Base-by-base conservation (phyloP, 2,888 invertebrate species). In the Embidobia sp. region DNA sequence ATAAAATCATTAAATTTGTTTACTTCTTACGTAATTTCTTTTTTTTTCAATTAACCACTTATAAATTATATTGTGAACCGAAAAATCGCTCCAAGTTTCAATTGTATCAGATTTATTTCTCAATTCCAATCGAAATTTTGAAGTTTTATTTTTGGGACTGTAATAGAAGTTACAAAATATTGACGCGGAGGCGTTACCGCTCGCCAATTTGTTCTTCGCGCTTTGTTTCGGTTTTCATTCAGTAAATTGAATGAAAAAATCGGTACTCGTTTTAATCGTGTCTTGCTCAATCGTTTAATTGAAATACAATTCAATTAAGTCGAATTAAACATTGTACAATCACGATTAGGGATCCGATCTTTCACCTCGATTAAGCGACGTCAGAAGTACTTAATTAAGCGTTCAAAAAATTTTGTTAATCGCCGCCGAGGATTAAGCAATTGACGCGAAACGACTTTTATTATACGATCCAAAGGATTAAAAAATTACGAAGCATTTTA, bases 281-380 rank as follows among this genome's bases (percentile, higher is more conserved):
- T n/a, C 19, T 46, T 61, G 42, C 61, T 13, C 29, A 49, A 70
- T 53, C 22, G 22, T 22, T 35, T 16, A 22, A 44, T 53, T 44
- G 10, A 61, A 44, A 51, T 53, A 46, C 70, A 37, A 61, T 49
- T 61, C 51, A 70, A 53, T 70, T 53, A 69, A 40, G 5, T 26
- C 33, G 18, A 67, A 48, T 67, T 67, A 57, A 57, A 35, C 44
- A 37, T 70, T 70, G 53, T 70, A 70, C 49, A 70, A 70, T 61
- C 51, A n/a, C 29, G 51, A 59, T 59, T 44, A 29, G 55, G 27
- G 53, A 66, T 44, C 13, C 16, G 64, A 51, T 64, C 31, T 35
- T 33, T 51, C 31, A 3, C 16, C 6, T 37, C 18, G 48, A 63
- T 63, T 63, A 33, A 19, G 7, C 19, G 35, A 35, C 22, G 22